Evolutionary conservation across 2,888 invertebrate species (phyloP).

Genomic region (Drosophila incognita): DNA sequence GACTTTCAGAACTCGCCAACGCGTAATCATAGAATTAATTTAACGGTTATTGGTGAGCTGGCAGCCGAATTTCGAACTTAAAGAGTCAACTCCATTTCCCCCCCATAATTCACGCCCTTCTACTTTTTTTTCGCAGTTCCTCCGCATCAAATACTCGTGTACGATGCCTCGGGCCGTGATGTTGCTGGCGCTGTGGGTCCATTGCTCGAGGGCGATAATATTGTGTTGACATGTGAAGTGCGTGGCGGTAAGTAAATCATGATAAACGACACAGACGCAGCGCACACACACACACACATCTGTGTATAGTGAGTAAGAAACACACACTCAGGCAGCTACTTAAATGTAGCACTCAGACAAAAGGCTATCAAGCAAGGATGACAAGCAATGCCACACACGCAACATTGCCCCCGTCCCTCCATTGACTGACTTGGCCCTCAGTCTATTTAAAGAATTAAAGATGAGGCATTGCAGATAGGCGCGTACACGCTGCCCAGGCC

Average conservation of each 20-base stretch:
- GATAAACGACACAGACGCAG: conserved; percentile 74
- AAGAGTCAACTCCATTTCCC: conserved; percentile 67
- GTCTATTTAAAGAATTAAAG: conserved; percentile 82
- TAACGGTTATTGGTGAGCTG: conserved; percentile 94
- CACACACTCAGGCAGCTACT: conserved; percentile 61
- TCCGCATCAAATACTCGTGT: conserved; percentile 93
- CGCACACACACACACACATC: conserved; percentile 20
- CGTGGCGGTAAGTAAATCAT: conserved; percentile 90
- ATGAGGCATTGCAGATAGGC: conserved; percentile 69
- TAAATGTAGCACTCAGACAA: conserved; percentile 80
- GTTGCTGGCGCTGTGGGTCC: conserved; percentile 93
- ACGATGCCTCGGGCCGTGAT: conserved; percentile 93
- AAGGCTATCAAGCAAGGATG: conserved; percentile 74
- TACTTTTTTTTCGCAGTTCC: conserved; percentile 88
- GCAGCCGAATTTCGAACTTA: conserved; percentile 43
- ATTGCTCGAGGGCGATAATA: conserved; percentile 92
- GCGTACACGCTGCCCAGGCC: conserved; percentile 38
- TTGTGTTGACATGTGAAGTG: conserved; percentile 94
- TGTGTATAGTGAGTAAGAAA: not conserved
- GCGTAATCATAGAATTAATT: conserved; percentile 93
- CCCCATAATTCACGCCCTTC: not conserved
- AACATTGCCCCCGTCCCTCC: conserved; percentile 35
- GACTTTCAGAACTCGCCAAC: conserved; percentile 96
- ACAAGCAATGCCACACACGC: conserved; percentile 60
- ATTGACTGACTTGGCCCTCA: conserved; percentile 33